phyloP scores from a whole-genome alignment of 2,113 vertebrate species.

The Otus sunia region DNA sequence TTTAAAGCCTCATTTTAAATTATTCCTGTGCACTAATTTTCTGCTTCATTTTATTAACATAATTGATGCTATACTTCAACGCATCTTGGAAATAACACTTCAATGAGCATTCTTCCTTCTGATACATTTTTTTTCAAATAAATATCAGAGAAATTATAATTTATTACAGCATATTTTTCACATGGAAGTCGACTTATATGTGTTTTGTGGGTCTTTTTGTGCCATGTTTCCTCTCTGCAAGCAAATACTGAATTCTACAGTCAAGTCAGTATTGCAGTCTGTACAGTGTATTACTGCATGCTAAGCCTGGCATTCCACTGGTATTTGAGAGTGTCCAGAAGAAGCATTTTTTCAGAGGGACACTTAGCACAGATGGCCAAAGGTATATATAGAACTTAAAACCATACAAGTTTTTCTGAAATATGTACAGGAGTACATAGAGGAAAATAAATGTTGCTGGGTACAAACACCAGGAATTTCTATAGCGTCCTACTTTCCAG shows the following conservation, averaged over 20 bases:
- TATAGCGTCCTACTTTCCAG: not conserved
- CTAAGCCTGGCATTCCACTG: not conserved
- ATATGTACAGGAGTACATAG: not conserved
- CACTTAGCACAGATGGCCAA: not conserved
- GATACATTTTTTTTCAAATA: not conserved
- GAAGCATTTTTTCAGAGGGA: not conserved
- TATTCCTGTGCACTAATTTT: slow-evolving; percentile 32
- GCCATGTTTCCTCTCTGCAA: not conserved
- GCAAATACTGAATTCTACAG: not conserved
- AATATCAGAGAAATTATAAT: not conserved
- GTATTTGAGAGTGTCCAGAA: not conserved
- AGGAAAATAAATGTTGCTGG: not conserved
- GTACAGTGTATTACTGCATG: not conserved
- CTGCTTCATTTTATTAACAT: slow-evolving; percentile 43
- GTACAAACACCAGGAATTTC: not conserved
- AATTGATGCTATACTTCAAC: not conserved
- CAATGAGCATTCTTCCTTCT: not conserved
- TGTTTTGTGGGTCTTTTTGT: not conserved
- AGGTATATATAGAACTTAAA: not conserved
- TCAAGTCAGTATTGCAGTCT: not conserved
- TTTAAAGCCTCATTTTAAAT: slow-evolving; percentile 32
- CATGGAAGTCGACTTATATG: not conserved
- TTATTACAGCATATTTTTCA: not conserved
- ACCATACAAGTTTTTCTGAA: not conserved
- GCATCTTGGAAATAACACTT: not conserved